Evolutionary conservation across 2,113 vertebrate genomes (phyloP), one percentile per base, ranked within the genome.

Genomic region (Psammodynastes pulverulentus): DNA sequence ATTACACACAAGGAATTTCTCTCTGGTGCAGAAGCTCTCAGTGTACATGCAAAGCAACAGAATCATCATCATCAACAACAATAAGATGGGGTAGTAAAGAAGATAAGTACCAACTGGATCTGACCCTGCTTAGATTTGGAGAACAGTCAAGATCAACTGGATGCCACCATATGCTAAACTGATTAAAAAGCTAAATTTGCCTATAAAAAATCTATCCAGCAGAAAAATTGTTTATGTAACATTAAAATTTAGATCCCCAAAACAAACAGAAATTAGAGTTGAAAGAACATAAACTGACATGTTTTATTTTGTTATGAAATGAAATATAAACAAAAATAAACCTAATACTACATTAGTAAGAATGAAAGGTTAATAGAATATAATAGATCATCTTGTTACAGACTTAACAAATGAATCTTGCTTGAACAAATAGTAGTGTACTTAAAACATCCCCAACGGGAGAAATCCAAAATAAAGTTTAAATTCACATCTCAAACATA

Each of bases 401-500:
- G 67, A 19, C 17, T 39, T 39, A 90, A 54, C 53, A 85, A 84
- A 90, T 24, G 12, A 86, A 87, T 87, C 13, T 39, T 91, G 48
- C 24, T 52, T 91, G 7, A 96, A 67, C 89, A 89, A 29, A 46
- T 90, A 23, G 4, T 91, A 52, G 43, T 84, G 87, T 56, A 39
- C 87, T 92, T 46, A 3, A 93, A 2, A 89, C 13, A 90, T 0
- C 10, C 34, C 72, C 72, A 43, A 79, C 17, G 21, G 72, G 72
- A 21, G 17, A 21, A 56, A 52, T 5, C 86, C 0, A 13, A 89
- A 46, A 90, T 5, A 88, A 62, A 89, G 13, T 87, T 26, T 88
- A 2, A 1, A 84, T 93, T 94, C 17, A 43, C 48, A 95, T 91
- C 84, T 89, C 94, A 96, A 92, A 84, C 96, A 92, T 24, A 84